Base-by-base conservation (phyloP, 2,888 invertebrate species). In the Stenolophus ochropezus region DNA sequence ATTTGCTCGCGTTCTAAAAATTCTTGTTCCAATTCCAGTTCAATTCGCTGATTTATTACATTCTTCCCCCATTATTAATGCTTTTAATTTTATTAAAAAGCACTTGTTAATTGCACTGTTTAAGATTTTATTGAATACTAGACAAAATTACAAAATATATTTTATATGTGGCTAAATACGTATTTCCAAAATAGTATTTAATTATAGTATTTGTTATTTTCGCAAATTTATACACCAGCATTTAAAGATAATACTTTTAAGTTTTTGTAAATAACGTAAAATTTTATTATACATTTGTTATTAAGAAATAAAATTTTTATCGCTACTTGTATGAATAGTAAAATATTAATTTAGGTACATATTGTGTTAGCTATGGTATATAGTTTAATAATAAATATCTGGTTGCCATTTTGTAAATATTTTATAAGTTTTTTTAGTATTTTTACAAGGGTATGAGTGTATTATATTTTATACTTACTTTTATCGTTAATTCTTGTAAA, bases 371-470 rank as follows among this genome's bases (percentile, higher is more conserved):
- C 8, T n/a, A 49, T 25, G 61, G 42, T 61, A 61, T 61, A 61
- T 25, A 49, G 20, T 58, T 27, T 20, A 76, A 33, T 58, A 76
- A 77, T 77, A 61, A 77, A 21, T 69, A 69, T 76, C 25, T 77
- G 77, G 77, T 77, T 77, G 77, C 77, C 77, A 77, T 77, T 61
- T 77, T 75, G 77, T 77, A 77, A 61, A 77, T 77, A 77, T 77
- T 77, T 77, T 77, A 25, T 75, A 75, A 75, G 75, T 75, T 75
- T 75, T 53, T 77, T 77, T 58, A 77, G 77, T 61, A 77, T 77
- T 77, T 77, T 77, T 77, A 77, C 77, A 65, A 49, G 61, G 65
- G 77, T 65, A 65, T 77, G 47, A 65, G 49, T 61, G 77, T 77
- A 77, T 65, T 65, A 65, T 77, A 77, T 77, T 53, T 77, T 77